Base-by-base conservation (phyloP, 2,888 invertebrate species). In the Stegana nigrithorax region DNA sequence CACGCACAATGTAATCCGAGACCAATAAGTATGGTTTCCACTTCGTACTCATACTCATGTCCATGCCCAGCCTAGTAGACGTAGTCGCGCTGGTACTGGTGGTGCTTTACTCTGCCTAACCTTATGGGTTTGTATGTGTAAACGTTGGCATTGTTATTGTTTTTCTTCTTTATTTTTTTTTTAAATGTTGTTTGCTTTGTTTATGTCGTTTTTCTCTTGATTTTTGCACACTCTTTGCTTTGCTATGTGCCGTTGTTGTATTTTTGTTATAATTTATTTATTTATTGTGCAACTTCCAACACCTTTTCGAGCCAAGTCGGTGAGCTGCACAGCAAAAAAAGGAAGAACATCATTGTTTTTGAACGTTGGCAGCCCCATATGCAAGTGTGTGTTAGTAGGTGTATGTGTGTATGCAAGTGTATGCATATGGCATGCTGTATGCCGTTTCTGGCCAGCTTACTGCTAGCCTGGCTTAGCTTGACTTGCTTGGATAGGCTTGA, bases 211-310 rank as follows among this genome's bases (percentile, higher is more conserved):
- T n/a, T n/a, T n/a, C n/a, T n/a, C n/a, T n/a, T n/a, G n/a, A n/a
- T n/a, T n/a, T 62, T 44, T 39, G 58, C 42, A 17, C 42, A 19
- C 44, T 60, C 63, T 53, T 56, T 58, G 53, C 5, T 23, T 51
- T 32, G 47, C 19, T 42, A n/a, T 45, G 27, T 39, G 32, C 25
- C 42, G 58, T 72, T 64, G 72, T n/a, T n/a, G n/a, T n/a, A n/a
- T n/a, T n/a, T n/a, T n/a, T 75, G 70, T 80, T 82, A 82, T 80
- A 82, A 81, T 81, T 71, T 81, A 81, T 78, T 81, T 81, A 82
- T 83, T 81, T 81, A 81, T 82, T 81, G 81, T 81, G 83, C 81
- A 83, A 83, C 83, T 81, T 81, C 83, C 81, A 83, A 81, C 81
- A 81, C 81, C 81, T 81, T 81, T 78, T 72, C 74, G 71, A 77